These are phyloP conservation scores for Drosophila arawakana DNA, from an alignment of 1,140 invertebrate species.

Conservation along the genomic window DNA sequence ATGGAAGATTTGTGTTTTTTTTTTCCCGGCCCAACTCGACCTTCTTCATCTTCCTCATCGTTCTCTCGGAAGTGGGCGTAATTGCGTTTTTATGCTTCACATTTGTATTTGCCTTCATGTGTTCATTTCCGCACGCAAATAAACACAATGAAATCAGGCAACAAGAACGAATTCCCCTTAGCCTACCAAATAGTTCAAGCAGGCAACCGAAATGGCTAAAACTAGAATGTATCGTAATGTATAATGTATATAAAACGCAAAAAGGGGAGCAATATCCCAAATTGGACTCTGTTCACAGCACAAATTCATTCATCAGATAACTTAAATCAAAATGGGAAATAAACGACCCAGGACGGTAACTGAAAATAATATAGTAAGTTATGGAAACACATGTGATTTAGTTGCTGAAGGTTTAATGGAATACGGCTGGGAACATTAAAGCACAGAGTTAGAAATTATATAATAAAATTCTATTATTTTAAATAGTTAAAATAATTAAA, in stretches of 20 bases:
- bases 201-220: conserved; percentile 18
- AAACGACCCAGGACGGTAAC: neutral
- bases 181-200: neutral
- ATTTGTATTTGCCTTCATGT: conserved; percentile 73
- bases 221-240: conserved; percentile 17
- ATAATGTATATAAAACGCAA: conserved; percentile 10
- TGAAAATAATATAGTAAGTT: neutral
- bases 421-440: too few species aligned
- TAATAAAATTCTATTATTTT: too few species aligned
- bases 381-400: too few species aligned
- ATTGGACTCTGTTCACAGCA: conserved; percentile 17
- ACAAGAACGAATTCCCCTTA: neutral
- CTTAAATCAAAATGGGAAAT: conserved; percentile 3
- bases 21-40: too few species aligned
- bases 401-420: neutral
- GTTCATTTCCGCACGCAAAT: conserved; percentile 80
- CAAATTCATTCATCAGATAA: conserved; percentile 23
- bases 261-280: neutral
- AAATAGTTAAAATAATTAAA: too few species aligned
- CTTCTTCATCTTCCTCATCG: neutral
- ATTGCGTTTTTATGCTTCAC: conserved; percentile 75
- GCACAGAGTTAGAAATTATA: too few species aligned
- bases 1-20: conserved; percentile 29
- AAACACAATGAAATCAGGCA: conserved; percentile 58
- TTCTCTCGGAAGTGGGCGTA: conserved; percentile 67